phyloP scores from a whole-genome alignment of 1,140 invertebrate genomes.

The Solen grandis region DNA sequence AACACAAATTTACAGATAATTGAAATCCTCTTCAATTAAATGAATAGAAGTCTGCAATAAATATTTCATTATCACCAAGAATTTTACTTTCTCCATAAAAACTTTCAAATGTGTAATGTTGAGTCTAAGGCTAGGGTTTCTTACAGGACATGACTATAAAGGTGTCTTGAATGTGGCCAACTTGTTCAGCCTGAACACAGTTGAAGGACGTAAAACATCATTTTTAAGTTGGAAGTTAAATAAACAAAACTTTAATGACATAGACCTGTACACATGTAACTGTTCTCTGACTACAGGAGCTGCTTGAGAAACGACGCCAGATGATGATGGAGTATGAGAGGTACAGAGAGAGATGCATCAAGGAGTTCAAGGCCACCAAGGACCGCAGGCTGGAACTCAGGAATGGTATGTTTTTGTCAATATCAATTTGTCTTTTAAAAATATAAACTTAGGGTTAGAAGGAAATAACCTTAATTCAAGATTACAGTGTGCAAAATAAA shows the following conservation, averaged over 20 bases:
- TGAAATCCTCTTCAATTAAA: neutral
- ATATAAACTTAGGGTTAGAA: too few relatives aligned
- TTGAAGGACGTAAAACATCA: too few relatives aligned
- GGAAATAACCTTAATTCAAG: too few relatives aligned
- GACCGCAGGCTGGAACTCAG: constrained; percentile 90
- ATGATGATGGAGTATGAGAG: constrained; percentile 94
- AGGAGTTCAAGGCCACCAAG: constrained; percentile 90
- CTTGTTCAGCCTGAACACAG: neutral
- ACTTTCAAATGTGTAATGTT: neutral
- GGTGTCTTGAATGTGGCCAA: neutral
- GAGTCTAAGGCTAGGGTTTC: neutral
- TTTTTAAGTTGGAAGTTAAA: too few relatives aligned
- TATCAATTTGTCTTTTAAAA: too few relatives aligned
- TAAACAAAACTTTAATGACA: too few relatives aligned
- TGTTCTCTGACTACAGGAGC: constrained; percentile 84
- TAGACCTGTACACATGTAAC: too few relatives aligned
- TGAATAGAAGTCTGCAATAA: neutral
- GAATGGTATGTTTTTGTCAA: constrained; percentile 89
- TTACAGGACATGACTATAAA: neutral
- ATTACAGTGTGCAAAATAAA: too few relatives aligned
- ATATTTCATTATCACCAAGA: too few relatives aligned
- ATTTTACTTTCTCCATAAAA: too few relatives aligned
- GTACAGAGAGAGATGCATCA: constrained; percentile 85
- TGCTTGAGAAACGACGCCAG: constrained; percentile 95
- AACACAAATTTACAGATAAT: neutral